Evolutionary conservation across 2,113 vertebrate species (phyloP).

Genomic region (Phoenicopterus ruber): DNA sequence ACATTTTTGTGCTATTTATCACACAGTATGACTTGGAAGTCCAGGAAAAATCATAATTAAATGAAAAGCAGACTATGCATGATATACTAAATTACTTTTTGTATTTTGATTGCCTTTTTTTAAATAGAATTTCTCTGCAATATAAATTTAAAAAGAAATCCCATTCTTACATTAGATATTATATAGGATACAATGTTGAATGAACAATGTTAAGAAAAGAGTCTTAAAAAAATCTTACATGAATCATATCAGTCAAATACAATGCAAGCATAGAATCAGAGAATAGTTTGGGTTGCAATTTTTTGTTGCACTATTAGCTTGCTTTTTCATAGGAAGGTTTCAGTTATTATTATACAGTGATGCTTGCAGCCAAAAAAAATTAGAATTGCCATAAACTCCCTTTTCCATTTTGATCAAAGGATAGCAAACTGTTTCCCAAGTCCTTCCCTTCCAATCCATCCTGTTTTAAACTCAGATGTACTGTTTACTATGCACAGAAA

Average conservation of each 20-base stretch:
- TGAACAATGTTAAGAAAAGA: background rate
- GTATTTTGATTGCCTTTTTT: background rate
- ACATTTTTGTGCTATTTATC: background rate
- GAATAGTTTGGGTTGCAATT: too few relatives aligned
- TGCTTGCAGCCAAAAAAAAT: fast-evolving
- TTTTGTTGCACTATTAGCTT: background rate
- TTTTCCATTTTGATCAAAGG: background rate
- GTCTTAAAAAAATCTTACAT: background rate
- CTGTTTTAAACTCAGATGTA: background rate
- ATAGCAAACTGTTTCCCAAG: background rate
- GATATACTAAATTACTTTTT: background rate
- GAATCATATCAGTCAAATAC: background rate
- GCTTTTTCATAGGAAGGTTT: background rate
- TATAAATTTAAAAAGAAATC: background rate
- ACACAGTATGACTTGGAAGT: background rate
- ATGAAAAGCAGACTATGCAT: background rate
- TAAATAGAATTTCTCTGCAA: background rate
- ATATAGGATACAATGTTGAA: background rate
- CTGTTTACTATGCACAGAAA: background rate
- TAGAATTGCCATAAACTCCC: background rate
- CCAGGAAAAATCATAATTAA: background rate
- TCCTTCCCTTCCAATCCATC: background rate
- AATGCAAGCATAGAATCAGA: too few relatives aligned
- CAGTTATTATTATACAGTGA: background rate
- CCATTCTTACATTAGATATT: background rate